Conservation (phyloP, 2,113 vertebrate genomes). For the Cyprinodon brontotheroides region DNA sequence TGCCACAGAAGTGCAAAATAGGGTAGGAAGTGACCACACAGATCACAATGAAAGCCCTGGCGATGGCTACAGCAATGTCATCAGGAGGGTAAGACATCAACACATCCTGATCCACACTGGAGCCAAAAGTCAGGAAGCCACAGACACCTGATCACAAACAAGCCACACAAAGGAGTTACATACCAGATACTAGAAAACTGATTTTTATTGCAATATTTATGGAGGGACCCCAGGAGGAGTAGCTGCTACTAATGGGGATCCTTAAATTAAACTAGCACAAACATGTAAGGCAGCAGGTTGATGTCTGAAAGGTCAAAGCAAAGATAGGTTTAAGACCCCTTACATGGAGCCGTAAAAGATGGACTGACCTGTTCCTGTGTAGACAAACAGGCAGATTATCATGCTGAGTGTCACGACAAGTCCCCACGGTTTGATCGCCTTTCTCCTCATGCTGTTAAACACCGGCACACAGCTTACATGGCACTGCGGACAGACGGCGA, state of each 20-base stretch:
- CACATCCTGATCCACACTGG: conserved; percentile 88
- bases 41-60: conserved; percentile 92
- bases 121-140: conserved; percentile 93
- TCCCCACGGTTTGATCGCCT: conserved; percentile 88
- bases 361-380: conserved; percentile 90
- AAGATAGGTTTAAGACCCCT: background rate
- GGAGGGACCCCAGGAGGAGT: too few species aligned
- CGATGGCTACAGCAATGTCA: conserved; percentile 90
- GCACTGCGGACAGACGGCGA: conserved; percentile 78
- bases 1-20: conserved; percentile 96
- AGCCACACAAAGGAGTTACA: background rate
- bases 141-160: conserved; percentile 84
- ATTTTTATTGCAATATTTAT: too few species aligned
- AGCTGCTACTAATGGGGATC: too few species aligned
- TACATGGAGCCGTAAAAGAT: too few species aligned
- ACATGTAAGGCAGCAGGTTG: background rate
- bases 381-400: conserved; percentile 95
- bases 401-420: conserved; percentile 89
- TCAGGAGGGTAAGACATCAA: conserved; percentile 93
- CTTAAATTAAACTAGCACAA: background rate
- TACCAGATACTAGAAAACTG: background rate
- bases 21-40: conserved; percentile 96
- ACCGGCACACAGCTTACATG: conserved; percentile 95
- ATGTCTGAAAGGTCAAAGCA: background rate
- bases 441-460: conserved; percentile 93